Conservation (phyloP, 1,140 invertebrate species). For the Pseudoatta argentina region DNA sequence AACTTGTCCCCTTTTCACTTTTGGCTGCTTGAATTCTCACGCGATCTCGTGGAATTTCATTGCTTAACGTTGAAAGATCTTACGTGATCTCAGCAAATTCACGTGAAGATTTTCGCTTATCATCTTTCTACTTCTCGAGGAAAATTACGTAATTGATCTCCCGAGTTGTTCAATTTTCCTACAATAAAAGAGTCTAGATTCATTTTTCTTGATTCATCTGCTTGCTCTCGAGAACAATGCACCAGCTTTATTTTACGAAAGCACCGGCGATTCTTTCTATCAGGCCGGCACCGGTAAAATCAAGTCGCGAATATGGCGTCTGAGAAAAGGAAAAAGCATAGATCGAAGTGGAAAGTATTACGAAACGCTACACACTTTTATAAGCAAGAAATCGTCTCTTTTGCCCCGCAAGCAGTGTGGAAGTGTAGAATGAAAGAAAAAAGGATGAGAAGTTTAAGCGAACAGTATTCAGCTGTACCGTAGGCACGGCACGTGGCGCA, state of each 20-base stretch:
- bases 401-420: no score
- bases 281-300: constrained; percentile 37
- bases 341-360: constrained; percentile 47
- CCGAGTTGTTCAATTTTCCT: constrained; percentile 51
- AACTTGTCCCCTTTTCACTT: constrained; percentile 15
- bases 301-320: constrained; percentile 12
- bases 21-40: constrained; percentile 15
- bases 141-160: constrained; percentile 57
- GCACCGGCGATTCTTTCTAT: constrained; percentile 28
- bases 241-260: constrained; percentile 56
- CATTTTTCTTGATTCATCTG: constrained; percentile 37
- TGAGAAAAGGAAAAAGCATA: constrained; percentile 1
- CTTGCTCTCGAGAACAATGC: constrained; percentile 22
- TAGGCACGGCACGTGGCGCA: constrained; percentile 36
- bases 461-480: constrained; percentile 36
- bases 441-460: constrained; percentile 54
- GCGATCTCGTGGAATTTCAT: constrained; percentile 18
- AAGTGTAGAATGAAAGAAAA: constrained; percentile 17
- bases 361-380: constrained; percentile 41
- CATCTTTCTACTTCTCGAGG: constrained; percentile 20
- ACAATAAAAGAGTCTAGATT: constrained; percentile 54
- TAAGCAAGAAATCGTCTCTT: constrained; percentile 28
- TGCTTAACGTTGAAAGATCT: constrained; percentile 41
- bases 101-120: constrained; percentile 20
- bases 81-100: constrained; percentile 28